Evolutionary conservation across 2,113 vertebrate species (phyloP).

Genomic region (Halichoeres trimaculatus): DNA sequence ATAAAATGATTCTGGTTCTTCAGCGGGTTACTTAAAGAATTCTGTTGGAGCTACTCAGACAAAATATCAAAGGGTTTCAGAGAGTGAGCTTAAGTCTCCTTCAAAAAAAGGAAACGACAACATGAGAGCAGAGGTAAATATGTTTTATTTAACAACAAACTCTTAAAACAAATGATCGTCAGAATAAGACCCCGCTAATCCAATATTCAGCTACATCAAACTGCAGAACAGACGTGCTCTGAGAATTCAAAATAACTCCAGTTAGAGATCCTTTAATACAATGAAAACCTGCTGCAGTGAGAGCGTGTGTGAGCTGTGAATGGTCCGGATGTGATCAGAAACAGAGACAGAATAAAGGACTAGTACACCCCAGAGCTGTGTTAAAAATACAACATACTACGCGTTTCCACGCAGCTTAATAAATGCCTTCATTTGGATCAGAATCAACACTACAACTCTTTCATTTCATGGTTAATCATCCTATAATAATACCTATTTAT

Average conservation of each 20-base stretch:
- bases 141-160: conserved; percentile 65
- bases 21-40: too few species aligned
- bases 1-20: too few species aligned
- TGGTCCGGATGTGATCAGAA: too few species aligned
- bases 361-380: neutral
- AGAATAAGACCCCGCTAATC: conserved; percentile 10
- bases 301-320: neutral
- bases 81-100: too few species aligned
- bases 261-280: neutral
- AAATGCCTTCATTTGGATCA: neutral
- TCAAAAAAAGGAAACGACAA: neutral
- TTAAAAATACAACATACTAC: neutral
- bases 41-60: too few species aligned
- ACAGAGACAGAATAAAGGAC: too few species aligned
- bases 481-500: neutral
- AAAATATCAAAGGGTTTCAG: too few species aligned
- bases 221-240: neutral
- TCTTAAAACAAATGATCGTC: conserved; percentile 36
- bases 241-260: neutral
- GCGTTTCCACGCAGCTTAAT: conserved; percentile 4
- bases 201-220: neutral
- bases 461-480: neutral
- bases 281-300: conserved; percentile 1
- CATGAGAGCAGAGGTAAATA: conserved; percentile 36
- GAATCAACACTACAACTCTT: conserved; percentile 1